Base-by-base conservation (phyloP, 2,113 vertebrate genomes). In the Poecile atricapillus region DNA sequence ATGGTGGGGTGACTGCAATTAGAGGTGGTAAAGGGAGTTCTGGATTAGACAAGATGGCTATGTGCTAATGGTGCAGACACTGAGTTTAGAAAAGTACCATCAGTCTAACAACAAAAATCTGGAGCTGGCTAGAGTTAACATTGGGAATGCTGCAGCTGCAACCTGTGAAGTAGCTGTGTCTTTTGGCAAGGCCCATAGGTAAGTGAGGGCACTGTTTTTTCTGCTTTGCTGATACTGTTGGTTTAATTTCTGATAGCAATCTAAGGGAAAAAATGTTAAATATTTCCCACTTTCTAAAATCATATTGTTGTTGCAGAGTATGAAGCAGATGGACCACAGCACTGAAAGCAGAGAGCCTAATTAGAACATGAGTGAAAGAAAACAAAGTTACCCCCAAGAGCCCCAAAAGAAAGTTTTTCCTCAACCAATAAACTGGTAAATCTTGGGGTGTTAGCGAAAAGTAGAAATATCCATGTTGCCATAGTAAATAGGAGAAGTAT, bases 221-320 rank as follows among this genome's bases (percentile, higher is more conserved):
- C 96, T 92, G 68, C 44, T 90, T 89, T 68, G 60, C 52, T 83
- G 83, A 94, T 76, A 82, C 18, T 49, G 52, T 56, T 4, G 7
- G 60, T 90, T 95, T 90, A 86, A 94, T 92, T 95, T 86, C 64
- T 83, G 90, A 95, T 92, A 90, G 88, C 56, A 77, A 86, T 96
- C 92, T 86, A 67, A 63, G 25, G 68, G 58, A 65, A 93, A 95
- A 94, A 95, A 96, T 81, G 79, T 89, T 67, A 93, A 92, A 37
- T 90, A 94, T 94, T 93, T 96, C 70, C 76, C 79, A 55, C 79
- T 93, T 95, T 90, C 68, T 68, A 80, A 95, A 94, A 55, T 71
- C 55, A 39, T 83, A 37, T 18, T 95, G 71, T 95, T 95, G 39
- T 83, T 92, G 46, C 58, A 81, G 64, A 67, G 13, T 55, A 70